phyloP scores from a whole-genome alignment of 2,113 vertebrate genomes.

The Xyrauchen texanus region DNA sequence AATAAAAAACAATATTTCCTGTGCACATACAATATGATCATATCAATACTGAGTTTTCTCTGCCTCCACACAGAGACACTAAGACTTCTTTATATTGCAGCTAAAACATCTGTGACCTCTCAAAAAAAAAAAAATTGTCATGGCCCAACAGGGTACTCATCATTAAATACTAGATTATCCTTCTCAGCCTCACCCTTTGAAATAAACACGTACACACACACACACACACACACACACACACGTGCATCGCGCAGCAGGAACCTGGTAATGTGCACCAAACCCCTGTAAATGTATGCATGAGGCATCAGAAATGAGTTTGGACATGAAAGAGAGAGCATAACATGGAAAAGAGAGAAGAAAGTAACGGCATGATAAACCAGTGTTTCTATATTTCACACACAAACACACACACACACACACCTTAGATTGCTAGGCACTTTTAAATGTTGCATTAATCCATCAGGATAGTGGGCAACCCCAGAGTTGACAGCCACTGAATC shows the following conservation, averaged over 20 bases:
- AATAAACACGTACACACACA: slow-evolving; percentile 43
- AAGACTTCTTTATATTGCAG: slow-evolving; percentile 17
- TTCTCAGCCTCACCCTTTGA: slow-evolving; percentile 46
- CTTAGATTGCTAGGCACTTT: slow-evolving; percentile 19
- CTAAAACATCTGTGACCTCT: slow-evolving; percentile 46
- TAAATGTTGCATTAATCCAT: slow-evolving; percentile 40
- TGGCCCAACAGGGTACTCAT: slow-evolving; percentile 42
- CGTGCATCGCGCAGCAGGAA: slow-evolving; percentile 26
- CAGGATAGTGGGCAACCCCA: slow-evolving; percentile 23
- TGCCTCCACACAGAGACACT: not conserved
- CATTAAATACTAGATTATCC: slow-evolving; percentile 51
- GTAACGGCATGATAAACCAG: not conserved
- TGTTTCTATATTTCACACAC: not conserved
- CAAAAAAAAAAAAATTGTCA: slow-evolving; percentile 14
- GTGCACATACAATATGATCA: not conserved
- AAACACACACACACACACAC: slow-evolving; percentile 14
- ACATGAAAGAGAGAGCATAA: slow-evolving; percentile 23
- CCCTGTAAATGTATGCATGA: not conserved
- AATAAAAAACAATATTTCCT: too few relatives aligned
- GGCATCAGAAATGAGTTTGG: slow-evolving; percentile 10
- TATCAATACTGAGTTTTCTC: slow-evolving; percentile 22
- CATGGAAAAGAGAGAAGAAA: slow-evolving; percentile 10
- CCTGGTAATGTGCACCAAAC: slow-evolving; percentile 3
- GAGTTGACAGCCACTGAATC: slow-evolving; percentile 32
- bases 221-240: slow-evolving; percentile 33